These are phyloP conservation scores for Atethmia centrago DNA, from an alignment of 2,888 invertebrate genomes.

Conservation along the genomic window DNA sequence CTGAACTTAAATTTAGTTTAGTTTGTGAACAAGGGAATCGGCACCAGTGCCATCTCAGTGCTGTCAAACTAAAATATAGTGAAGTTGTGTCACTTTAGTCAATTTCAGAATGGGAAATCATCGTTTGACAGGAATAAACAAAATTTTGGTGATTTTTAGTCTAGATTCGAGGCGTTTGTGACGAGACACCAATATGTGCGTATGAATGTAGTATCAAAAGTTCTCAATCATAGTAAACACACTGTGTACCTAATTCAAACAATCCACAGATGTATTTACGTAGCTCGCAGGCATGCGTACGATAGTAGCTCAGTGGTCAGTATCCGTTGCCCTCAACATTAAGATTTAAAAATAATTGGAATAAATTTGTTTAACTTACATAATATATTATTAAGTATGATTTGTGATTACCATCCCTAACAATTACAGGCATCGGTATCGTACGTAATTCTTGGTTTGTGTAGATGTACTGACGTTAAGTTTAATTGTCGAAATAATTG, in stretches of 20 bases:
- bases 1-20: too few relatives aligned
- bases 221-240: conserved; percentile 8
- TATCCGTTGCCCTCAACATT: conserved; percentile 31
- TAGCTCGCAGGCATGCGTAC: conserved; percentile 52
- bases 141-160: too few relatives aligned
- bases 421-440: conserved; percentile 39
- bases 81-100: too few relatives aligned
- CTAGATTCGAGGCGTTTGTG: too few relatives aligned
- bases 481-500: conserved; percentile 64
- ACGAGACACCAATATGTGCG: too few relatives aligned
- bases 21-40: too few relatives aligned
- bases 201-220: background rate
- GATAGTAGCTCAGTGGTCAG: conserved; percentile 7
- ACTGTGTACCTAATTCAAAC: conserved; percentile 31
- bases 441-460: conserved; percentile 51
- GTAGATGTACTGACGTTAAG: conserved; percentile 29
- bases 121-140: too few relatives aligned
- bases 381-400: conserved; percentile 61
- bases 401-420: conserved; percentile 51
- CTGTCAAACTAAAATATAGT: too few relatives aligned
- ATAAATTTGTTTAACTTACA: conserved; percentile 59
- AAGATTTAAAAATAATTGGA: conserved; percentile 52
- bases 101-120: too few relatives aligned
- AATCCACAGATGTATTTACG: conserved; percentile 23
- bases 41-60: too few relatives aligned